Evolutionary conservation across 2,888 invertebrate species (phyloP).

Genomic region (Drosophila fungiperda): DNA sequence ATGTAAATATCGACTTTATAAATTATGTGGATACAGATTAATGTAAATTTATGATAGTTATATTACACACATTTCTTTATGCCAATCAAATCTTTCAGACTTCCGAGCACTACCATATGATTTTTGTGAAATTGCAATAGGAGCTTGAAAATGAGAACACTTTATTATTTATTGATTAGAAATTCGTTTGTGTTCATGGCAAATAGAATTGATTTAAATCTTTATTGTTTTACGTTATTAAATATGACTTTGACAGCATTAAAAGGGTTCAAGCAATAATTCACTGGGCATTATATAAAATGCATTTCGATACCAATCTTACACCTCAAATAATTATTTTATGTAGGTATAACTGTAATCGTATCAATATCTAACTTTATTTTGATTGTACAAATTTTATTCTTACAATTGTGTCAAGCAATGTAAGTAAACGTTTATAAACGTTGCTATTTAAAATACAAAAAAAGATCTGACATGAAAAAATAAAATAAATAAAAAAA

Average conservation of each 20-base stretch:
- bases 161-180: background rate
- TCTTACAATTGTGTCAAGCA: background rate
- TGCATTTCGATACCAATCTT: background rate
- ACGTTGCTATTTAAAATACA: background rate
- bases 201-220: background rate
- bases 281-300: background rate
- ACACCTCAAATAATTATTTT: background rate
- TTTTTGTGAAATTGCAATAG: background rate
- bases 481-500: background rate
- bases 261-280: background rate
- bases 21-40: background rate
- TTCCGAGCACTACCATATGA: background rate
- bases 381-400: background rate
- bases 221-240: background rate
- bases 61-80: background rate
- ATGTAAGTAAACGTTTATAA: background rate
- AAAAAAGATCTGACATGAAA: slow-evolving; percentile 3
- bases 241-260: background rate
- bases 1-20: background rate
- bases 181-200: background rate
- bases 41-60: background rate
- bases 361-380: background rate
- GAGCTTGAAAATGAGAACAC: background rate
- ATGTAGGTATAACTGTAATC: background rate
- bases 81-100: background rate